Percentiles rank a stretch among this genome's conserved stretches.
These are phyloP conservation scores for Scaptomyza polygonia DNA, from an alignment of 2,888 invertebrate genomes.

Conservation along the genomic window DNA sequence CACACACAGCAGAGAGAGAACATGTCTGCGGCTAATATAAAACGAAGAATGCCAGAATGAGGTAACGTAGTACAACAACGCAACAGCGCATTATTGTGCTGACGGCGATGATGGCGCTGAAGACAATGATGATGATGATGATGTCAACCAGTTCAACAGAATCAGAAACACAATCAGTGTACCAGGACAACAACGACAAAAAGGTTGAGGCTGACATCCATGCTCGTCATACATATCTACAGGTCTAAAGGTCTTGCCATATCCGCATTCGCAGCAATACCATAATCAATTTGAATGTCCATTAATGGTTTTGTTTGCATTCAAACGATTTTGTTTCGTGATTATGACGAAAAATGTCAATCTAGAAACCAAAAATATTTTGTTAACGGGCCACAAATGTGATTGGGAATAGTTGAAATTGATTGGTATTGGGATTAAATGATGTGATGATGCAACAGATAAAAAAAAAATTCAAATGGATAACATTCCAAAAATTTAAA, in stretches of 20 bases:
- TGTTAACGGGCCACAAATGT: not conserved
- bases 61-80: slow-evolving; percentile 39
- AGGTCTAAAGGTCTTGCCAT: not conserved
- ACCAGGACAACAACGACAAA: not conserved
- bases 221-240: not conserved
- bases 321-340: slow-evolving; percentile 64
- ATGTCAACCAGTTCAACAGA: slow-evolving; percentile 24
- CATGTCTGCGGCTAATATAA: slow-evolving; percentile 79
- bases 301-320: slow-evolving; percentile 67
- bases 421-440: not conserved
- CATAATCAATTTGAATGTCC: slow-evolving; percentile 71
- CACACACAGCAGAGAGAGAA: slow-evolving; percentile 24
- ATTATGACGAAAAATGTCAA: slow-evolving; percentile 10
- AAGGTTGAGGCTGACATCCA: slow-evolving; percentile 10
- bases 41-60: slow-evolving; percentile 70
- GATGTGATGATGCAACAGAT: not conserved
- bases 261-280: slow-evolving; percentile 24
- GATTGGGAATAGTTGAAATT: not conserved
- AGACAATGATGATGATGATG: slow-evolving; percentile 19
- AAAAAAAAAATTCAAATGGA: too few relatives aligned
- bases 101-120: slow-evolving; percentile 34
- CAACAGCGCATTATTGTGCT: slow-evolving; percentile 41
- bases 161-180: slow-evolving; percentile 7
- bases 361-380: slow-evolving; percentile 1
- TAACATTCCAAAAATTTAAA: too few relatives aligned